phyloP scores from a whole-genome alignment of 2,113 vertebrate genomes.

The Poicephalus meyeri region DNA sequence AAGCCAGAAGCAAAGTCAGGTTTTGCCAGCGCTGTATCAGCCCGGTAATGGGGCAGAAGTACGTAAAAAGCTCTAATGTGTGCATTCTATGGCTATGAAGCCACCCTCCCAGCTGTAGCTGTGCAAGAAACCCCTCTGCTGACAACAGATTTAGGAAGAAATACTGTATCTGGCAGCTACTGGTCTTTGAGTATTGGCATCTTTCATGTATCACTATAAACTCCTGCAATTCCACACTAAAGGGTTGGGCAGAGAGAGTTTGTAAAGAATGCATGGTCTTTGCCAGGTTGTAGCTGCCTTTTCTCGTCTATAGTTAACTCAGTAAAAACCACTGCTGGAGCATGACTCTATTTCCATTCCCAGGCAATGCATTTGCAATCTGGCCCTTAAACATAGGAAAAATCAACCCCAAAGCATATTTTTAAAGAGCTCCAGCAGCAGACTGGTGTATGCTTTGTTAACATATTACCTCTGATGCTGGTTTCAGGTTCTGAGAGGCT shows the following conservation, averaged over 20 bases:
- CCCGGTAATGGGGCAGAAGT: not conserved
- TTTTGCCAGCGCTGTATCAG: not conserved
- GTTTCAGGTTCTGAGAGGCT: not conserved
- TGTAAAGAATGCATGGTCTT: not conserved
- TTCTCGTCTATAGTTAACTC: slow-evolving; percentile 19
- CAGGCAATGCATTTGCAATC: slow-evolving; percentile 34
- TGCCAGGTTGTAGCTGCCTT: slow-evolving; percentile 30
- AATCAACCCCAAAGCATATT: not conserved
- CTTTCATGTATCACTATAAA: not conserved
- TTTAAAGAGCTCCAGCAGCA: not conserved
- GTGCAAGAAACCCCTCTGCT: not conserved
- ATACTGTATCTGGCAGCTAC: not conserved
- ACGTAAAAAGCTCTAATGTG: not conserved
- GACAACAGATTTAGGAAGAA: not conserved
- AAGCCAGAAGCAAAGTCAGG: not conserved
- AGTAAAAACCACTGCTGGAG: slow-evolving; percentile 44
- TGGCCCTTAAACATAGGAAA: not conserved
- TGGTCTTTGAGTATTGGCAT: not conserved
- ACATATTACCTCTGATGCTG: not conserved
- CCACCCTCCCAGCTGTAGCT: not conserved
- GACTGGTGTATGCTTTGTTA: not conserved
- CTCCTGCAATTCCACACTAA: not conserved
- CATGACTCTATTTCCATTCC: not conserved
- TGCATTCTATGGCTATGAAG: not conserved
- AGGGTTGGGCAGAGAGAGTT: not conserved